A percentile compares a stretch with the other conserved stretches of the same genome.
These are phyloP conservation scores for Novumbra hubbsi DNA, from an alignment of 2,797 vertebrate species.

Conservation along the genomic window DNA sequence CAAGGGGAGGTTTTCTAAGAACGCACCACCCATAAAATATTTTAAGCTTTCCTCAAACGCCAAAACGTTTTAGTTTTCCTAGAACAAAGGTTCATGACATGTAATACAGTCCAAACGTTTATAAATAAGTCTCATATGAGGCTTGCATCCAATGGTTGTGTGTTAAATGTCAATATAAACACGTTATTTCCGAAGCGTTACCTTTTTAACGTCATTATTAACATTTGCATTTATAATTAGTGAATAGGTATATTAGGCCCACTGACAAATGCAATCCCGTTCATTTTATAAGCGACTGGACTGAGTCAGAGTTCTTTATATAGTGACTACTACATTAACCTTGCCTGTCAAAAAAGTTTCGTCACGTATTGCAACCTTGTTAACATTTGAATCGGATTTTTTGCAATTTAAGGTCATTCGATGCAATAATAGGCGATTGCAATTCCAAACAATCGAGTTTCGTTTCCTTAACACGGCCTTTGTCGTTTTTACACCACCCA, in stretches of 20 bases:
- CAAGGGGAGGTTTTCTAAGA: not conserved
- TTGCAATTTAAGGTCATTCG: not conserved
- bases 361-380: not conserved
- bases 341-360: conserved; percentile 2
- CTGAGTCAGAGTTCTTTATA: too few relatives aligned
- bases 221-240: too few relatives aligned
- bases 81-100: not conserved
- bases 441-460: not conserved
- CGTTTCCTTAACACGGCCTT: not conserved
- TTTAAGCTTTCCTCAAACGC: not conserved
- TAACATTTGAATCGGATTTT: not conserved
- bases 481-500: not conserved
- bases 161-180: not conserved
- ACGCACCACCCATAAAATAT: not conserved
- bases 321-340: not conserved
- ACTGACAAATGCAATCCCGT: too few relatives aligned
- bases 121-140: not conserved
- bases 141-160: not conserved
- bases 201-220: not conserved
- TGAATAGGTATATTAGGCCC: too few relatives aligned
- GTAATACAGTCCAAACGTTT: not conserved
- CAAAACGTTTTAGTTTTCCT: not conserved
- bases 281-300: too few relatives aligned
- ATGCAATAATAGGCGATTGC: not conserved
- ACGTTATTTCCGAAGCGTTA: not conserved